Percentiles rank a stretch among this genome's conserved stretches.
phyloP scores from a whole-genome alignment of 2,888 invertebrate genomes.

The Sinhomidia bicolor region DNA sequence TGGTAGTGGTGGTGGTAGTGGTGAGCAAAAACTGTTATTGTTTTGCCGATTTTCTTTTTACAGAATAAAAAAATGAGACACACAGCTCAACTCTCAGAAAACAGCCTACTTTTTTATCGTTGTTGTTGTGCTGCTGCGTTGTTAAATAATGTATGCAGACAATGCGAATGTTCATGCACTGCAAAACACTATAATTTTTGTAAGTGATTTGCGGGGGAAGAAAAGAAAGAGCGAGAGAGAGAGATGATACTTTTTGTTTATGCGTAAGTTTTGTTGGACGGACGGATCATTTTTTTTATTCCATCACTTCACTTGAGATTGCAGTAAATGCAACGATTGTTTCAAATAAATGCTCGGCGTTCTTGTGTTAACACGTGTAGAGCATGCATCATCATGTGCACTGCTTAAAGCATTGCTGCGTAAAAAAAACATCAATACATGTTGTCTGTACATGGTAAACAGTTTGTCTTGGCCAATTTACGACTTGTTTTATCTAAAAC shows the following conservation, averaged over 20 bases:
- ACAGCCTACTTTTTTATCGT: too few species aligned
- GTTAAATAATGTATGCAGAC: too few species aligned
- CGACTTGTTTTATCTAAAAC: conserved; percentile 69
- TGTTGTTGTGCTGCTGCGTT: too few species aligned
- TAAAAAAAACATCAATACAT: conserved; percentile 47
- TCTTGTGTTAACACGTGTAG: not conserved
- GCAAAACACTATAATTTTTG: not conserved
- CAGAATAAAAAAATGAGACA: too few species aligned
- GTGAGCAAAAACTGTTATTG: too few species aligned
- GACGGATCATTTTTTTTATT: too few species aligned
- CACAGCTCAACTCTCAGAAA: too few species aligned
- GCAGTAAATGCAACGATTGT: not conserved
- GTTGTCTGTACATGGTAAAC: conserved; percentile 49
- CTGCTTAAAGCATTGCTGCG: not conserved
- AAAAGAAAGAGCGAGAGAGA: not conserved
- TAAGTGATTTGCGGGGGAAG: not conserved
- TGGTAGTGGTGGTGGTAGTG: too few species aligned
- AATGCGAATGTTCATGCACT: too few species aligned
- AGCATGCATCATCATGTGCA: not conserved
- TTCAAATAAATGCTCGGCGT: not conserved
- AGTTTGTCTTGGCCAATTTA: conserved; percentile 68
- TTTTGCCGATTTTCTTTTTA: too few species aligned
- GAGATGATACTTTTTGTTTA: too few species aligned
- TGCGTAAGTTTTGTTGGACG: too few species aligned
- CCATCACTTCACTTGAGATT: not conserved